Base-by-base conservation (phyloP, 2,888 invertebrate species). In the Syrphus vitripennis region DNA sequence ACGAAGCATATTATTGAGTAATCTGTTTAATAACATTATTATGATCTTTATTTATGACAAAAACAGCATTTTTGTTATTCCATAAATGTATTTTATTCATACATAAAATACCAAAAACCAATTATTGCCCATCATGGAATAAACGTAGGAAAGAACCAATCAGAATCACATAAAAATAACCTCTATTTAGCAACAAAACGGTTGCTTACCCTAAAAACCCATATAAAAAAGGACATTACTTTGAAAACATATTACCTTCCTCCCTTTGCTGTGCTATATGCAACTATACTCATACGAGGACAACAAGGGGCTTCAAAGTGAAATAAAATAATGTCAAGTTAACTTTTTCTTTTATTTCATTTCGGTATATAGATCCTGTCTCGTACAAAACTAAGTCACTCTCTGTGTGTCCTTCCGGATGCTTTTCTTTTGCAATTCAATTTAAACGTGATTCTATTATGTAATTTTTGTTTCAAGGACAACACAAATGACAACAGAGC, bases 361-460 rank as follows among this genome's bases (percentile, higher is more conserved):
- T 65, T 65, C 31, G 19, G 42, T 65, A n/a, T n/a, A n/a, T n/a
- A 29, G 34, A 59, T 72, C 40, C 21, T n/a, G 69, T 70, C 55
- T 31, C 69, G 31, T 42, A 42, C 42, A 4, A n/a, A 26, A 48
- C 29, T 48, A 53, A 53, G 53, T 67, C 74, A 42, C 21, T 59
- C 59, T n/a, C n/a, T n/a, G n/a, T n/a, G n/a, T 59, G 59, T 59
- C 59, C 59, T 74, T 72, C 19, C 50, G 42, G 59, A 45, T 81
- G 69, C 50, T 59, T 48, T 26, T 71, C 69, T 71, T 67, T 69
- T 34, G 45, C 63, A 77, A 86, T 81, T 81, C 86, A 77, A 81
- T 78, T 82, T 82, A 76, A 55, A 86, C 82, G 81, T 86, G 76
- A 86, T 82, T 86, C 72, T 74, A 74, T 81, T 82, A 70, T 48